These are phyloP conservation scores for Cephus pulcher DNA, from an alignment of 2,888 invertebrate genomes.

Conservation along the genomic window DNA sequence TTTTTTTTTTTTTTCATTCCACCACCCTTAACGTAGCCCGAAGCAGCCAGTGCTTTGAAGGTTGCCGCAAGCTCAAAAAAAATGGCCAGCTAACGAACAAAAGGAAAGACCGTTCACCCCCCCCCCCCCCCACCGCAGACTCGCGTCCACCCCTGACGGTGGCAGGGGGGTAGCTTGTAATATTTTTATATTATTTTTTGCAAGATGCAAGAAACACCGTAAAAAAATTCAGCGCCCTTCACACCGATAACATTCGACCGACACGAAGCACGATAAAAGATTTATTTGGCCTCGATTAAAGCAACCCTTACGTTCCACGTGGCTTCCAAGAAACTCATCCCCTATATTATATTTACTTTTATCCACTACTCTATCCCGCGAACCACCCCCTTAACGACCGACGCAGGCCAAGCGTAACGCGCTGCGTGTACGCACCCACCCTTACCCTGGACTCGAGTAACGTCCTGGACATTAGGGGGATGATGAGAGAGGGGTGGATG, in stretches of 20 bases:
- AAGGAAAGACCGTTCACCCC: neutral
- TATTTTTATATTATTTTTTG: neutral
- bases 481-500: neutral
- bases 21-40: neutral
- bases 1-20: neutral
- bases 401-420: neutral
- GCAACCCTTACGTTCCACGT: neutral
- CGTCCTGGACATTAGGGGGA: neutral
- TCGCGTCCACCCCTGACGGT: neutral
- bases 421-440: neutral
- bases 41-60: neutral
- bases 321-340: neutral
- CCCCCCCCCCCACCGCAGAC: neutral
- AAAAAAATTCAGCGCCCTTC: neutral
- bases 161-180: neutral
- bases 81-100: neutral
- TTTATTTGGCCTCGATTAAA: neutral
- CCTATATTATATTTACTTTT: neutral
- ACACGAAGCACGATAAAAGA: neutral
- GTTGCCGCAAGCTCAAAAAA: neutral
- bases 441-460: neutral
- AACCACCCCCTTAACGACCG: neutral
- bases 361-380: neutral
- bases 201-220: neutral
- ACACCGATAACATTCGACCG: neutral